A percentile compares a stretch with the other conserved stretches of the same genome.
Evolutionary conservation across 2,888 invertebrate genomes (phyloP).

Genomic region (Synergus itoensis): DNA sequence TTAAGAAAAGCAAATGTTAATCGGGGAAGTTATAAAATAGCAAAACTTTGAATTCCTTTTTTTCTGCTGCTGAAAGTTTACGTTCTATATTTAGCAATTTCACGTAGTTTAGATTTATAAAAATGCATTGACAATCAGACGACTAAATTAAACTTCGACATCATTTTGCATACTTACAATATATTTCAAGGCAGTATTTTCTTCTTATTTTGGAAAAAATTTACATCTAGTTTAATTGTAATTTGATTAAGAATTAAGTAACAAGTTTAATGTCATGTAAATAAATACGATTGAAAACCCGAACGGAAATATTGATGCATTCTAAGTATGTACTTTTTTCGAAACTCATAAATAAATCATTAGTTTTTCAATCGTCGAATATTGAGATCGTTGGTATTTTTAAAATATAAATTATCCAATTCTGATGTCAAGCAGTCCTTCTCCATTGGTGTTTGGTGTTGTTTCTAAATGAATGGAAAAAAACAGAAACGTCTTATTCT

Average conservation of each 20-base stretch:
- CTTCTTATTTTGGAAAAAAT: background rate
- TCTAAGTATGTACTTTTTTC: background rate
- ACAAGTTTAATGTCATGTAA: background rate
- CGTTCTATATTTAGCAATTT: no score
- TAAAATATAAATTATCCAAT: background rate
- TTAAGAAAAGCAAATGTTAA: no score
- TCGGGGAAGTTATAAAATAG: no score
- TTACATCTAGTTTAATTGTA: background rate
- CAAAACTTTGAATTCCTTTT: no score
- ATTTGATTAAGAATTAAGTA: background rate
- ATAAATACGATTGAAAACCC: background rate
- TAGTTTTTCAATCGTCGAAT: background rate
- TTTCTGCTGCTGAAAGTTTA: no score
- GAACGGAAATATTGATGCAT: background rate
- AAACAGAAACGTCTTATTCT: background rate
- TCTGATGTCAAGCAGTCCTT: conserved; percentile 46
- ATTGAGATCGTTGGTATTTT: background rate
- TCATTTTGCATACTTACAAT: background rate
- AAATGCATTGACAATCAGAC: background rate
- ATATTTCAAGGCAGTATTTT: background rate
- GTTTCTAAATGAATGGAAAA: conserved; percentile 38
- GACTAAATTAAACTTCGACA: background rate
- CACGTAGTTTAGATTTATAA: background rate
- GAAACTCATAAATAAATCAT: background rate
- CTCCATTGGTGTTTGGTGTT: conserved; percentile 44